Evolutionary conservation across 2,888 invertebrate species (phyloP), one percentile per base, ranked within the genome.

Genomic region (Andrena camellia): DNA sequence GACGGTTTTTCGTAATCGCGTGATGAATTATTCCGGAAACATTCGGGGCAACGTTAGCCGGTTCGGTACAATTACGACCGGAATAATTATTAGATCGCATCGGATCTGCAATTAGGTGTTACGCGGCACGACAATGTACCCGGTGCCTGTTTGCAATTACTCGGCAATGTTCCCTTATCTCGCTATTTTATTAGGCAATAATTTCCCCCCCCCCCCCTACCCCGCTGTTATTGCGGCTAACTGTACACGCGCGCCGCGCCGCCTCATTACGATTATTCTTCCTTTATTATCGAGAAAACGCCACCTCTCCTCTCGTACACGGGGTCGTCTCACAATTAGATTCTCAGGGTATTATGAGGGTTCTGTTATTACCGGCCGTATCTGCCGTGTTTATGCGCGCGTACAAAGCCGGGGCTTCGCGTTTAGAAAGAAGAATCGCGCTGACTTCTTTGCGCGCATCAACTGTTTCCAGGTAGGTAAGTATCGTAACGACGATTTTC

Each of bases 241-340:
- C 88, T 83, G 88, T 88, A 87, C 75, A 54, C 59, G 33, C 52
- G 68, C 60, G 60, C 57, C 62, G 81, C 70, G 76, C 70, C 82
- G 82, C 64, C 82, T 87, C 86, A 67, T 88, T 88, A 87, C 64
- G 83, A 89, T 87, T 72, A 78, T 81, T 83, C 72, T 75, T 74
- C 75, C 84, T 84, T 88, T 81, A 82, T 88, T 87, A 88, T 89
- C 87, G 83, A 80, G 88, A 87, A 87, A 81, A 87, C 26, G 87
- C 81, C 76, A 83, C 81, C 84, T 85, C 76, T 85, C 76, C 64
- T 73, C 78, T 66, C 81, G 76, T 50, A 62, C 48, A 17, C 59
- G 75, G 78, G 85, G 80, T 74, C 76, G 71, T 62, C 60, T 76
- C 48, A 80, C 84, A 87, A 89, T 87, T 80, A 87, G 82, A 84